Percentiles rank a stretch among this genome's conserved stretches.
Evolutionary conservation across 2,797 vertebrate genomes (phyloP).

Genomic region (Nasua narica): DNA sequence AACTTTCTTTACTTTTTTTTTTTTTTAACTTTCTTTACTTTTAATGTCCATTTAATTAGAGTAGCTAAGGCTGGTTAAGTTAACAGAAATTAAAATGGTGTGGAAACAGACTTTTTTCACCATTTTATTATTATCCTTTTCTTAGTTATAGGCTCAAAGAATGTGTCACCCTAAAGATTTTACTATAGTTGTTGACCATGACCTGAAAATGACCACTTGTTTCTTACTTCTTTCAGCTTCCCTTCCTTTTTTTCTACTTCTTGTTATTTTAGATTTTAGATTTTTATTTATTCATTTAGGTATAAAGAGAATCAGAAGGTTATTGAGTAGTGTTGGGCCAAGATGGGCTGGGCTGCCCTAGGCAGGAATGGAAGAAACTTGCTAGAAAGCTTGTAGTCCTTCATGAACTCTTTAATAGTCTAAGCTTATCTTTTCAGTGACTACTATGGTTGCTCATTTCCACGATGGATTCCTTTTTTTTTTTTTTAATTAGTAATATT

Average conservation of each 20-base stretch:
- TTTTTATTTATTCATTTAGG: slow-evolving; percentile 16
- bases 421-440: background rate
- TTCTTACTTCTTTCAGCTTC: background rate
- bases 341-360: background rate
- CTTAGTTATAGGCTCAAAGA: slow-evolving; percentile 21
- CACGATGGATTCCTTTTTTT: background rate
- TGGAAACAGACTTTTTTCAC: background rate
- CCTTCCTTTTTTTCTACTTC: background rate
- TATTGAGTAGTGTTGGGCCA: background rate
- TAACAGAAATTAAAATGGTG: slow-evolving; percentile 27
- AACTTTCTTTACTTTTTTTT: background rate
- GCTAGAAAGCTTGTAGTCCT: background rate
- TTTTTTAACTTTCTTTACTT: background rate
- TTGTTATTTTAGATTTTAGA: slow-evolving; percentile 29
- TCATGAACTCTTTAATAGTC: background rate
- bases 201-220: background rate
- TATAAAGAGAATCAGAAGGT: background rate
- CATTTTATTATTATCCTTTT: slow-evolving; percentile 32
- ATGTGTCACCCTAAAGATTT: background rate
- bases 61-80: background rate
- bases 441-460: background rate
- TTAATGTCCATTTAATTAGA: slow-evolving; percentile 7
- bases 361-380: background rate
- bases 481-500: background rate
- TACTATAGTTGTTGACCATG: background rate